phyloP scores from a whole-genome alignment of 2,797 vertebrate genomes.

The Onychomys torridus region DNA sequence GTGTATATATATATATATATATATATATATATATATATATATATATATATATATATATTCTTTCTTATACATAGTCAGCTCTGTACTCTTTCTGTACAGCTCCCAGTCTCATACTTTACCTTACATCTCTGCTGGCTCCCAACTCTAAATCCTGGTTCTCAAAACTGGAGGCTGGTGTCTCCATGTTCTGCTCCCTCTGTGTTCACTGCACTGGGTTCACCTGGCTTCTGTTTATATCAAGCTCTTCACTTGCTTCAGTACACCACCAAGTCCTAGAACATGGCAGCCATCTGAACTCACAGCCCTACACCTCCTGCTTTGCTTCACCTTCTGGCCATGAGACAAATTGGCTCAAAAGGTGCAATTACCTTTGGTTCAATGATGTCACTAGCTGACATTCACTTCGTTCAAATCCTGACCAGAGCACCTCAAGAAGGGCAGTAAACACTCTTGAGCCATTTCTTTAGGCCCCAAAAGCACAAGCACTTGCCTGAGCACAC shows the following conservation, averaged over 20 bases:
- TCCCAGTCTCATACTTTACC: rapidly evolving
- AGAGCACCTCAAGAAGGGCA: background rate
- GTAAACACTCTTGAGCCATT: background rate
- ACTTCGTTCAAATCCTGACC: background rate
- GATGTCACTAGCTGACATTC: background rate
- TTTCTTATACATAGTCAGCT: background rate
- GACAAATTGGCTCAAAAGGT: background rate
- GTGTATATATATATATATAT: no score
- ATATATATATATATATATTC: no score
- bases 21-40: no score
- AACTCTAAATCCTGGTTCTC: background rate
- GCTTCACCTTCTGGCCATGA: background rate
- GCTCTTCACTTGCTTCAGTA: background rate
- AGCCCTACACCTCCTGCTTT: background rate
- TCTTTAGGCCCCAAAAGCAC: background rate
- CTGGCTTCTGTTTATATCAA: background rate
- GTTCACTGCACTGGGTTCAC: background rate
- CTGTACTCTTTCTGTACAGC: background rate
- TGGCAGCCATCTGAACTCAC: rapidly evolving
- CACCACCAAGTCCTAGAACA: background rate
- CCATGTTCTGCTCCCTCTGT: background rate
- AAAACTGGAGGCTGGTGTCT: background rate
- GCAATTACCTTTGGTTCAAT: rapidly evolving
- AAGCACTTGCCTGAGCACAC: background rate
- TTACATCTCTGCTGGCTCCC: background rate